A percentile compares a stretch with the other conserved stretches of the same genome.
These are phyloP conservation scores for Dryomyza anilis DNA, from an alignment of 2,888 invertebrate species.

Conservation along the genomic window DNA sequence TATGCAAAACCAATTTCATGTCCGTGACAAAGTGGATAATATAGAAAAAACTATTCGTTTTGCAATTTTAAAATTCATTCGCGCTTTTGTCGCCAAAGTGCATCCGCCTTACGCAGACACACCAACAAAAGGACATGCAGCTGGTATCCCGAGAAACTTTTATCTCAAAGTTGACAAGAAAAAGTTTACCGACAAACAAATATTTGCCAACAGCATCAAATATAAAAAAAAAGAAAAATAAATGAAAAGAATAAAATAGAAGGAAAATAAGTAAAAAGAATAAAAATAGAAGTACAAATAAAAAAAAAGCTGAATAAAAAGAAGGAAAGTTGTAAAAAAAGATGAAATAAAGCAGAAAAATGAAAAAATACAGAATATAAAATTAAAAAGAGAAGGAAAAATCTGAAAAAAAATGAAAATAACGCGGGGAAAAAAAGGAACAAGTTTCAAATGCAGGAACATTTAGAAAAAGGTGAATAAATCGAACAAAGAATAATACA, in stretches of 20 bases:
- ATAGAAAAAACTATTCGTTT: background rate
- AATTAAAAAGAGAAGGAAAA: too few species aligned
- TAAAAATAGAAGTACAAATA: background rate
- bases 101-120: background rate
- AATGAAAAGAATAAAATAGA: background rate
- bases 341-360: too few species aligned
- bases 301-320: too few species aligned
- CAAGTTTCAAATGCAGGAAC: too few species aligned
- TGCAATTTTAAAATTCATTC: constrained; percentile 2
- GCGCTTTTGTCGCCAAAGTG: constrained; percentile 4
- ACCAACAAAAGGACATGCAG: background rate
- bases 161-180: too few species aligned
- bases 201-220: background rate
- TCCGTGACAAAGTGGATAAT: background rate
- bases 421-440: background rate
- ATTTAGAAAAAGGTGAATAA: too few species aligned
- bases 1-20: background rate
- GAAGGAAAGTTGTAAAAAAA: too few species aligned
- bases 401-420: too few species aligned
- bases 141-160: background rate
- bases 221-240: background rate
- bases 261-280: background rate
- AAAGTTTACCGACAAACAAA: constrained; percentile 3
- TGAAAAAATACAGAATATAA: too few species aligned
- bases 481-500: too few species aligned